Base-by-base conservation (phyloP, 2,797 vertebrate species). In the Oceanodroma leucorhoa region DNA sequence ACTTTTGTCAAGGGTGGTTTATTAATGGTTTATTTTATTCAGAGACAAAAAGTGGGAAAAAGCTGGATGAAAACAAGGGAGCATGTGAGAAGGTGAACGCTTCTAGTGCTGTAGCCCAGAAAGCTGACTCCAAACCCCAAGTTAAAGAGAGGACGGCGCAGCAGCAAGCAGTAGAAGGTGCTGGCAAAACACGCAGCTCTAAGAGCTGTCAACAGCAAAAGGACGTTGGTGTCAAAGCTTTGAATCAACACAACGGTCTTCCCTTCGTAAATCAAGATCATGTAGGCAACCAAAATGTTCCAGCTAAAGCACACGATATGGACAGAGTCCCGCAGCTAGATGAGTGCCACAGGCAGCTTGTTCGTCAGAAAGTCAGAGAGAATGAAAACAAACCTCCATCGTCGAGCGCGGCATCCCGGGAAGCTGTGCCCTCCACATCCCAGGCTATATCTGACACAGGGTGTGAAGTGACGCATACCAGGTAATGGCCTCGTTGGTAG, bases 1-100 rank as follows among this genome's bases (percentile, higher is more conserved):
- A 6, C 24, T 87, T 73, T 72, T 72, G 34, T 36, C 48, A 87
- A 66, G 48, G 14, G 23, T 32, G 21, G 14, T 43, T 93, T 76
- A 55, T 78, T 94, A 58, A 94, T 41, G 15, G 20, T 11, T 73
- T 89, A 2, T 91, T 87, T 95, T 88, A 60, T 87, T 83, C 78
- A 97, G 97, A 94, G 72, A 45, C 71, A 75, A 94, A 95, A 92
- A 73, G n/a, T 5, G 78, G 55, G 77, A 95, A 91, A 70, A 93
- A 87, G 40, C 38, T 60, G 69, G 94, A 94, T 90, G 96, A 89
- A 72, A 60, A 78, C 45, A 90, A 83, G 17, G 91, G 57, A 78
- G 15, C 64, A 7, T n/a, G 62, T 89, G 95, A 95, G 86, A 95
- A 97, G 40, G 86, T 90, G 80, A 93, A 80, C 1, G 5, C 36